Base-by-base conservation (phyloP, 2,113 vertebrate genomes). In the Prinia subflava region DNA sequence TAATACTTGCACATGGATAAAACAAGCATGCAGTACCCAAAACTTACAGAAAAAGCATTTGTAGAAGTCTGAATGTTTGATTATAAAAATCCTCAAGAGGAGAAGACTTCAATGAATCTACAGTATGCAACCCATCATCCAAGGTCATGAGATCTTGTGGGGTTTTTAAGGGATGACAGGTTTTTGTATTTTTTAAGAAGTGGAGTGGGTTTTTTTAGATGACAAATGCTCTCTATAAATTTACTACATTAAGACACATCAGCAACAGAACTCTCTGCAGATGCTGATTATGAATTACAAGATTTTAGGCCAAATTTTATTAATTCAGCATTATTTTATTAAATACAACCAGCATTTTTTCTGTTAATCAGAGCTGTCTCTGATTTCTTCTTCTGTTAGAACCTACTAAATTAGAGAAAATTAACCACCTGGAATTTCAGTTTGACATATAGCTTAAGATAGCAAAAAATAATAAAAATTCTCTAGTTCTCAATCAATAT, bases 121-220 rank as follows among this genome's bases (percentile, higher is more conserved):
- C 33, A 77, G 16, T 11, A 44, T 33, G 28, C 28, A 92, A 71
- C 13, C 17, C 56, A 37, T 63, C 55, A 83, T 15, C 27, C 79
- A 69, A 68, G 46, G 46, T 63, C 91, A 83, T 18, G 30, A 89
- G 52, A 75, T 65, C 19, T 17, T 39, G 13, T 30, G 15, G 24
- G 3, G 2, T 7, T 73, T 83, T 80, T 81, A 92, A 70, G 49
- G 10, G 7, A 76, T 49, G 10, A 75, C 12, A 63, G 30, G 3
- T 10, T 71, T 69, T 37, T 27, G 3, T 37, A 65, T 6, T 12
- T 62, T 86, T 86, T 50, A 53, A 80, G 64, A 83, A 17, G 12
- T 0, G 0, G 11, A 15, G 15, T 23, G 39, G 4, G 7, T 1
- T 12, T 71, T 73, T 56, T 73, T 7, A 65, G 44, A 59, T 57